phyloP scores from a whole-genome alignment of 1,140 invertebrate species.

The Nasonia longicornis region DNA sequence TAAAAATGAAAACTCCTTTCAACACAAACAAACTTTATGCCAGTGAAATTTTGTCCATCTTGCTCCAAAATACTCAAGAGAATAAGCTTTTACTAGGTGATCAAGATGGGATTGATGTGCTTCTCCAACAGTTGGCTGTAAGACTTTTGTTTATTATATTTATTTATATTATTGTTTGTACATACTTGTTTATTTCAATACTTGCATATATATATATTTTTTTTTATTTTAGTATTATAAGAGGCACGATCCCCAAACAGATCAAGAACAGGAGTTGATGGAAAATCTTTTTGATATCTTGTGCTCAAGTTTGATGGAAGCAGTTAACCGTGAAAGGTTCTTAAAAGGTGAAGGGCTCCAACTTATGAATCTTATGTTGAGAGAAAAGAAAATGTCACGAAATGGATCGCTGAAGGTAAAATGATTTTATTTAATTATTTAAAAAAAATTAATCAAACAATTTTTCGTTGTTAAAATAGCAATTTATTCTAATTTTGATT shows the following conservation, averaged over 20 bases:
- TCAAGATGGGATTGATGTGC: slow-evolving; percentile 95
- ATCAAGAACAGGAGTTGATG: slow-evolving; percentile 98
- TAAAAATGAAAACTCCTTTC: slow-evolving; percentile 89
- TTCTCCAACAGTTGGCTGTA: slow-evolving; percentile 94
- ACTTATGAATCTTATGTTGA: slow-evolving; percentile 96
- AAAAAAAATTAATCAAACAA: not conserved
- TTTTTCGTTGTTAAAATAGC: not conserved
- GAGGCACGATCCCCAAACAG: slow-evolving; percentile 88
- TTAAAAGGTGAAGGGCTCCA: slow-evolving; percentile 95
- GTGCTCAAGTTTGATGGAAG: slow-evolving; percentile 91
- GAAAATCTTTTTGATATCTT: slow-evolving; percentile 97
- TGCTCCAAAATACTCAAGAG: slow-evolving; percentile 90
- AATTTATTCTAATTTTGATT: not conserved
- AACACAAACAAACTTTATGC: slow-evolving; percentile 97
- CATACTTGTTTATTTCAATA: too few relatives aligned
- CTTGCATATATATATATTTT: not conserved
- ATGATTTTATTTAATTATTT: not conserved
- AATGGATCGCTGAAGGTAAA: slow-evolving; percentile 93
- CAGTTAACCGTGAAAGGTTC: slow-evolving; percentile 91
- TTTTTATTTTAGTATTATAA: slow-evolving; percentile 84
- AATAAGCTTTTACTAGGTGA: slow-evolving; percentile 89
- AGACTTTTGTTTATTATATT: not conserved
- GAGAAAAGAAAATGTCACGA: slow-evolving; percentile 96
- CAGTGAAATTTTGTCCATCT: slow-evolving; percentile 95
- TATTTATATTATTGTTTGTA: not conserved